Conservation (phyloP, 1,140 invertebrate species). For the Caenorhabditis elegans region WBcel235 BX284602.5:7847001-7847500, state of each 20-base stretch:
- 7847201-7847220: background rate
- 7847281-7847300: slow-evolving; percentile 19
- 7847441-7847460: background rate
- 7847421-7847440: background rate
- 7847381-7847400: background rate
- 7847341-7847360: background rate
- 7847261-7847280: slow-evolving; percentile 21
- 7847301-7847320: background rate
- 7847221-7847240: background rate
- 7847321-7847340: background rate
- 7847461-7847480: background rate
- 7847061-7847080: background rate
- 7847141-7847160: background rate
- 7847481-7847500: slow-evolving; percentile 12
- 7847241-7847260: slow-evolving; percentile 11
- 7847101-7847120: too few relatives aligned
- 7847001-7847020: background rate
- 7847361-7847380: background rate
- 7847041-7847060: background rate
- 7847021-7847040: background rate
- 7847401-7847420: background rate
- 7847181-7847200: background rate
- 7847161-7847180: background rate
- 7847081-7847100: background rate
- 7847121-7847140: too few relatives aligned